These are phyloP conservation scores for Colaptes auratus DNA, from an alignment of 2,113 vertebrate species.

Conservation along the genomic window DNA sequence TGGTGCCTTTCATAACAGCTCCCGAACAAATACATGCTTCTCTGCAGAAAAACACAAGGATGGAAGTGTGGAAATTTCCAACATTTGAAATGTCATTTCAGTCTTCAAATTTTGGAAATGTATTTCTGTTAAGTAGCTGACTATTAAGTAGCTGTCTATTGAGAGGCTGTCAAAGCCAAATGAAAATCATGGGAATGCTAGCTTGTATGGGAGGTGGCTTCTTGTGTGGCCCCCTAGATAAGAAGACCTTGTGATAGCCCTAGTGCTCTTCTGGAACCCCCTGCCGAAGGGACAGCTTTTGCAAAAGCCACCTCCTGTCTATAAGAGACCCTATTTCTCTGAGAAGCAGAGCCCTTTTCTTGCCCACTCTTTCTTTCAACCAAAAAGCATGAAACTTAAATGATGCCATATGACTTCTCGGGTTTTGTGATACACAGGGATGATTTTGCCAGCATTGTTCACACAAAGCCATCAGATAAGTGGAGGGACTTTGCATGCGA, in stretches of 20 bases:
- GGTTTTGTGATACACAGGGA: neutral
- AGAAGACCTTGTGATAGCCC: neutral
- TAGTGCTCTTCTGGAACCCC: neutral
- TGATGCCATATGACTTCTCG: neutral
- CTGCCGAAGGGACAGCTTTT: neutral
- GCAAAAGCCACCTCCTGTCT: neutral
- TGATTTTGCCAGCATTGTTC: neutral
- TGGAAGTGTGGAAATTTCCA: neutral
- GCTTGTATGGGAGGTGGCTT: neutral
- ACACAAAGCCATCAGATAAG: fast-evolving
- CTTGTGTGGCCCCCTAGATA: neutral
- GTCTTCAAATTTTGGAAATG: neutral
- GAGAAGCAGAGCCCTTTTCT: neutral
- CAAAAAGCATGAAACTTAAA: neutral
- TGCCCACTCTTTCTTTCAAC: neutral
- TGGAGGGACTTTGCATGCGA: neutral
- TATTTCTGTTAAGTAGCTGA: neutral
- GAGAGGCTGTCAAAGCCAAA: neutral
- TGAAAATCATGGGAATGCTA: neutral
- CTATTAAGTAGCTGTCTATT: too few relatives aligned
- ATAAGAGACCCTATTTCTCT: neutral
- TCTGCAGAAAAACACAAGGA: neutral
- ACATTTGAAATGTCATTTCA: neutral
- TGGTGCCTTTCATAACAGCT: neutral
- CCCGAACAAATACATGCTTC: neutral